Conservation (phyloP, 2,888 invertebrate species). For the Oegoconia quadripuncta region DNA sequence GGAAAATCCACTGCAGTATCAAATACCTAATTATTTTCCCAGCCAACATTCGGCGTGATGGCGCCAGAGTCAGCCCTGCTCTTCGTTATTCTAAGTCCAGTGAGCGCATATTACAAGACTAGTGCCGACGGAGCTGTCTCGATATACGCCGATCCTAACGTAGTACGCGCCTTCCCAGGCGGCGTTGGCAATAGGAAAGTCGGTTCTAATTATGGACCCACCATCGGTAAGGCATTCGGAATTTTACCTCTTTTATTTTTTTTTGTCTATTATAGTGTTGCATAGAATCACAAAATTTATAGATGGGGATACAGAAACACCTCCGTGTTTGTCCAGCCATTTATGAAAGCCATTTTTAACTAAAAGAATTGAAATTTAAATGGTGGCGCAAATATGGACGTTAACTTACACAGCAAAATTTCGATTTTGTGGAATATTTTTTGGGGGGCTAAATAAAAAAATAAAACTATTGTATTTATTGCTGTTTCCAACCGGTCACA, state of each 20-base stretch:
- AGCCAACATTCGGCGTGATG: constrained; percentile 96
- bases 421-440: too few relatives aligned
- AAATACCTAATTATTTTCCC: constrained; percentile 15
- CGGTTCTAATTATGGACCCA: constrained; percentile 96
- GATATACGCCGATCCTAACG: constrained; percentile 94
- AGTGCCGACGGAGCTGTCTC: constrained; percentile 85
- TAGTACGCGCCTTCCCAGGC: constrained; percentile 92
- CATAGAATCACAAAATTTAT: background rate
- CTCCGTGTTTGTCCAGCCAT: too few relatives aligned
- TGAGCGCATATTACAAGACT: constrained; percentile 93
- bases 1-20: background rate
- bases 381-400: too few relatives aligned
- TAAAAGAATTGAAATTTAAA: too few relatives aligned
- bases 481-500: too few relatives aligned
- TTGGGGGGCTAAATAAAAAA: too few relatives aligned
- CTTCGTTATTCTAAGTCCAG: constrained; percentile 95
- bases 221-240: constrained; percentile 84
- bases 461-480: too few relatives aligned
- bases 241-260: too few relatives aligned
- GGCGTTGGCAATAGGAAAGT: constrained; percentile 97
- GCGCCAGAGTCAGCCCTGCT: constrained; percentile 92
- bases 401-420: too few relatives aligned
- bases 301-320: too few relatives aligned
- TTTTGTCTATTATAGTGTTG: too few relatives aligned
- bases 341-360: too few relatives aligned